A percentile compares a stretch with the other conserved stretches of the same genome.
Conservation (phyloP, 2,888 invertebrate species). For the Papilio elwesi region DNA sequence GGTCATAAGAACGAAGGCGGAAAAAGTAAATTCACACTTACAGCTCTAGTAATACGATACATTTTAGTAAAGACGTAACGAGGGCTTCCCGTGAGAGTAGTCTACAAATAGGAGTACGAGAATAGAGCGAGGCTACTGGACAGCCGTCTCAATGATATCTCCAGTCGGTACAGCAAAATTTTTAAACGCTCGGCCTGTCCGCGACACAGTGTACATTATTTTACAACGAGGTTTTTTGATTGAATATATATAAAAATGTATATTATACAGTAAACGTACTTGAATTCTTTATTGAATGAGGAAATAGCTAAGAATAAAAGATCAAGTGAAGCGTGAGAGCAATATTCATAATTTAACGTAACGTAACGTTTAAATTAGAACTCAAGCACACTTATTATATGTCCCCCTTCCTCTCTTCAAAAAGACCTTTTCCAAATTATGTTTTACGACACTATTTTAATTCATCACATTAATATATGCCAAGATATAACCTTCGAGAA, state of each 20-base stretch:
- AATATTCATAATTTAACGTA: too few relatives aligned
- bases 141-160: constrained; percentile 69
- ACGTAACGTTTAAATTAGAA: too few relatives aligned
- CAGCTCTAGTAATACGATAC: constrained; percentile 59
- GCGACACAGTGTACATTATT: constrained; percentile 37
- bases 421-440: too few relatives aligned
- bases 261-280: neutral
- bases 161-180: constrained; percentile 65
- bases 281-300: too few relatives aligned
- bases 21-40: constrained; percentile 60
- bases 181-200: constrained; percentile 51
- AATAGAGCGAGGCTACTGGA: constrained; percentile 83
- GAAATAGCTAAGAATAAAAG: too few relatives aligned
- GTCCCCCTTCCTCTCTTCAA: too few relatives aligned
- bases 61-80: constrained; percentile 58
- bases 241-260: neutral
- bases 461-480: too few relatives aligned
- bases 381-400: too few relatives aligned
- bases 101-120: constrained; percentile 82
- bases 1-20: constrained; percentile 52
- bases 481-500: too few relatives aligned
- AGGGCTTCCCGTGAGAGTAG: constrained; percentile 72
- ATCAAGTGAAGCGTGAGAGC: too few relatives aligned
- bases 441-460: too few relatives aligned
- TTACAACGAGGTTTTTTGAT: neutral